A percentile compares a stretch with the other conserved stretches of the same genome.
phyloP scores from a whole-genome alignment of 2,113 vertebrate species.

The Physeter macrocephalus region DNA sequence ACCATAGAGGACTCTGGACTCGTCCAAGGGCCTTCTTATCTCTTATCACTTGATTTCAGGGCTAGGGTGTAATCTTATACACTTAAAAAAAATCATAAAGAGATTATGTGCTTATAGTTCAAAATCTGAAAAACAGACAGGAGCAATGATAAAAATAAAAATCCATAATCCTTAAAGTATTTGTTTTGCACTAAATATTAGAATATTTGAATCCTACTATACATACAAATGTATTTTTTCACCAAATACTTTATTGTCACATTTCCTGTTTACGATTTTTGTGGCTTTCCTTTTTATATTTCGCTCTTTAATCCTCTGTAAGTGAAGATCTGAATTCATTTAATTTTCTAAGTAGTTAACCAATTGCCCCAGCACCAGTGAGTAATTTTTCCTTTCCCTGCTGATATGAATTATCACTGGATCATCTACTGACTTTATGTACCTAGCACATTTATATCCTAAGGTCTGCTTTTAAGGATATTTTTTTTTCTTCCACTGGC shows the following conservation, averaged over 20 bases:
- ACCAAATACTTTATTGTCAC: neutral
- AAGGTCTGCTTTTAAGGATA: neutral
- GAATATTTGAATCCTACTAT: neutral
- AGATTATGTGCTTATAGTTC: neutral
- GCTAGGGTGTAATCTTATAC: neutral
- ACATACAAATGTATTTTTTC: neutral
- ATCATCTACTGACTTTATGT: neutral
- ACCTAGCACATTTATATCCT: no score
- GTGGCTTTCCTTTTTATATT: neutral
- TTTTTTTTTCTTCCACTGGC: neutral
- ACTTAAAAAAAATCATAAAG: neutral
- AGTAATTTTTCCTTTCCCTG: neutral
- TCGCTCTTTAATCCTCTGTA: neutral
- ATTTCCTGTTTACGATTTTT: neutral
- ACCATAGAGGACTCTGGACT: neutral
- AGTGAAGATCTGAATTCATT: conserved; percentile 29
- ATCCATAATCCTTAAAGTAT: neutral
- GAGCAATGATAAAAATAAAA: neutral
- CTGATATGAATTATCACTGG: neutral
- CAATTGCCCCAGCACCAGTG: neutral
- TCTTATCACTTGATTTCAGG: neutral
- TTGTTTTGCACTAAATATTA: neutral
- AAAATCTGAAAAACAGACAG: neutral
- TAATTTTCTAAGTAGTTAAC: conserved; percentile 15
- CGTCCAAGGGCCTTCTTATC: neutral